Evolutionary conservation across 2,797 vertebrate genomes (phyloP).

Genomic region (Pseudomugil gertrudae): DNA sequence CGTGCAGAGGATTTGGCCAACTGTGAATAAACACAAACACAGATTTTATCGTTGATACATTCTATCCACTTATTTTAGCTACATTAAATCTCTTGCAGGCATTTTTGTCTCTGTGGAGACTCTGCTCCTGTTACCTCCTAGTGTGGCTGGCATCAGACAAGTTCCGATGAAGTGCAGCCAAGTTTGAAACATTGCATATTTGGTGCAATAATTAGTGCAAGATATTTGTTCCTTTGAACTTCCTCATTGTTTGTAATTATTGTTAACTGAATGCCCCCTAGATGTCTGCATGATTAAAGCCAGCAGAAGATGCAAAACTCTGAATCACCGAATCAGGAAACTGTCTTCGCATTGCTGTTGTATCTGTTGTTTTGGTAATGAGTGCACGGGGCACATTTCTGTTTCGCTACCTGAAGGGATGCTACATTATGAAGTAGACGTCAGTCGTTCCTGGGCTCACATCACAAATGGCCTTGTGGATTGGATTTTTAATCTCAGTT

Average conservation of each 20-base stretch:
- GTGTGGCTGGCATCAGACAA: background rate
- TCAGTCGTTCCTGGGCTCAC: conserved; percentile 48
- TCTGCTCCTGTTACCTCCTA: background rate
- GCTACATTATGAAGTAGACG: conserved; percentile 64
- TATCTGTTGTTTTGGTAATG: conserved; percentile 40
- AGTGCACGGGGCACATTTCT: conserved; percentile 21
- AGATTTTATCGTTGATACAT: background rate
- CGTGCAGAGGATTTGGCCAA: conserved; percentile 5
- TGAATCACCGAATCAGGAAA: background rate
- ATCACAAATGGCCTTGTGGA: conserved; percentile 48
- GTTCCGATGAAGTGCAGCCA: background rate
- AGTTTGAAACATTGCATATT: background rate
- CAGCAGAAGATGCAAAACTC: background rate
- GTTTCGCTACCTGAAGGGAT: conserved; percentile 48
- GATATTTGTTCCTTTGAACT: background rate
- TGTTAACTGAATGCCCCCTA: background rate
- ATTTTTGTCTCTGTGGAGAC: background rate
- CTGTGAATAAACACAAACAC: background rate
- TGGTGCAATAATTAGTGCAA: background rate
- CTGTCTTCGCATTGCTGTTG: conserved; percentile 24
- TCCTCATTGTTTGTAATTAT: background rate
- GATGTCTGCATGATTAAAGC: background rate
- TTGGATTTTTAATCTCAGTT: conserved; percentile 58
- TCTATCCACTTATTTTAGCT: background rate
- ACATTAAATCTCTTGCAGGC: background rate